A percentile compares a stretch with the other conserved stretches of the same genome.
These are phyloP conservation scores for Microtus agrestis DNA, from an alignment of 2,797 vertebrate species.

Conservation along the genomic window DNA sequence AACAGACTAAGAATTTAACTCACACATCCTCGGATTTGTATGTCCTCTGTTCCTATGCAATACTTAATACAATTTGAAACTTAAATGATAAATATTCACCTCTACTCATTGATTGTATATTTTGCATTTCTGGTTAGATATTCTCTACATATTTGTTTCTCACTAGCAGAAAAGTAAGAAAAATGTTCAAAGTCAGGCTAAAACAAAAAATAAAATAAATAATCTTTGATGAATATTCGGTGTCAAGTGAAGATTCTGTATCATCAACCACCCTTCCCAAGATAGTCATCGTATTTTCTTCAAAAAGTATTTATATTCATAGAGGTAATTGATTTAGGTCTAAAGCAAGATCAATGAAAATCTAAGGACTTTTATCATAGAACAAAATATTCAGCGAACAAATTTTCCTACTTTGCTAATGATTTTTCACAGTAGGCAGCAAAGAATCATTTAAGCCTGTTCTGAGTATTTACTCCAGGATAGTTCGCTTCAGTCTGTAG, in stretches of 20 bases:
- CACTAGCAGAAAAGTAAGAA: background rate
- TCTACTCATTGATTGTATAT: background rate
- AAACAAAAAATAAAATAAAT: constrained; percentile 37
- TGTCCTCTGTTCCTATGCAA: background rate
- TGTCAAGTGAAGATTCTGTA: constrained; percentile 2
- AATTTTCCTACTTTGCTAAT: constrained; percentile 16
- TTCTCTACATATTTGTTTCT: constrained; percentile 7
- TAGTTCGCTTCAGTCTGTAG: background rate
- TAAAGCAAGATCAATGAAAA: constrained; percentile 63
- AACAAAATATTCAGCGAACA: constrained; percentile 47
- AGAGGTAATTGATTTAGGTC: constrained; percentile 50
- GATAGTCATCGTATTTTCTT: background rate
- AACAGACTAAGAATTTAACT: background rate
- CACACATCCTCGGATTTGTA: background rate
- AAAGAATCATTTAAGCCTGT: background rate
- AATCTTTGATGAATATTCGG: background rate
- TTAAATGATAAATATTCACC: constrained; percentile 24
- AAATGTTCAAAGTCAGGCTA: background rate
- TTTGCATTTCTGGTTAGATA: constrained; percentile 18
- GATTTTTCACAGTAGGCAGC: constrained; percentile 63
- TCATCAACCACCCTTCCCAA: background rate
- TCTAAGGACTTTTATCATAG: constrained; percentile 38
- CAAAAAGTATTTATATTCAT: constrained; percentile 30
- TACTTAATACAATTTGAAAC: background rate
- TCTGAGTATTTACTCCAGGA: background rate